Evolutionary conservation across 1,140 invertebrate species (phyloP).

Genomic region (Plodia interpunctella): DNA sequence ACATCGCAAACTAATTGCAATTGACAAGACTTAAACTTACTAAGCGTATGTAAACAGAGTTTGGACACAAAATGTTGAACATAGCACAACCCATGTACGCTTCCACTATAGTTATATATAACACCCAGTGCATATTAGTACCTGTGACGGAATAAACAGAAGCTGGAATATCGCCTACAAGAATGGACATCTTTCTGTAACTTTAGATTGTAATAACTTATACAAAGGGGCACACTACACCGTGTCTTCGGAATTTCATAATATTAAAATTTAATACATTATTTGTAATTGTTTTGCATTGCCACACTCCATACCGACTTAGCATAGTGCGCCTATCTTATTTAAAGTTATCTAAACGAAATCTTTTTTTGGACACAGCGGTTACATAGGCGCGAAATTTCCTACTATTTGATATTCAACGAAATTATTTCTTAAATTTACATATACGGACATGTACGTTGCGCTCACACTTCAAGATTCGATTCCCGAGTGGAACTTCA

Average conservation of each 20-base stretch:
- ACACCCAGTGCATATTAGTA: constrained; percentile 67
- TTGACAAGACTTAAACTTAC: not conserved
- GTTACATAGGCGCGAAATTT: not conserved
- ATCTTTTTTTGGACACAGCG: not conserved
- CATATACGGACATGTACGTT: too few relatives aligned
- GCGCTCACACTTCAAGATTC: too few relatives aligned
- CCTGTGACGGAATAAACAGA: constrained; percentile 52
- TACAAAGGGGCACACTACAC: not conserved
- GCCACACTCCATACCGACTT: not conserved
- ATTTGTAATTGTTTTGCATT: not conserved
- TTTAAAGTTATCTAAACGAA: not conserved
- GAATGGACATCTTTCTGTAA: constrained; percentile 36
- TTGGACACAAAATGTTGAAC: constrained; percentile 65
- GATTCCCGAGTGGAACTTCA: too few relatives aligned
- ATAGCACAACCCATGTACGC: constrained; percentile 59
- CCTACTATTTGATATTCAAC: too few relatives aligned
- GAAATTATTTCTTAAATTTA: too few relatives aligned
- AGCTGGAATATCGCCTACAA: constrained; percentile 51
- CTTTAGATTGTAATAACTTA: constrained; percentile 5
- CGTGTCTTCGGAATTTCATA: not conserved
- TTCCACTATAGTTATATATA: constrained; percentile 35
- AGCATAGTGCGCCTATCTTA: constrained; percentile 10
- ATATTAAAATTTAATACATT: constrained; percentile 19
- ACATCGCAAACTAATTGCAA: not conserved
- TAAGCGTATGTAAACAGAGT: constrained; percentile 12